These are phyloP conservation scores for Drosophila sp. DNA, from an alignment of 1,140 invertebrate species.

Conservation along the genomic window DNA sequence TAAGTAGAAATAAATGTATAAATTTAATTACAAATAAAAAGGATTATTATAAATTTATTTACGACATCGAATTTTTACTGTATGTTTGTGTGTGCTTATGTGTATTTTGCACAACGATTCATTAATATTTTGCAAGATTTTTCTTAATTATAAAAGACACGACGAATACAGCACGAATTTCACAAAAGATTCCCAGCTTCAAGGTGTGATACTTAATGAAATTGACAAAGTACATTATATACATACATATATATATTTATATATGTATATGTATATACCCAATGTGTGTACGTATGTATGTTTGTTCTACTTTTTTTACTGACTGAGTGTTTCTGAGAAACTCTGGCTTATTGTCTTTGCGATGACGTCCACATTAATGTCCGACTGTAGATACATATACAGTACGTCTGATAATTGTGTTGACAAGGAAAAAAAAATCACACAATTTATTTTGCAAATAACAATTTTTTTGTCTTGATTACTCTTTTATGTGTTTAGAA, in stretches of 20 bases:
- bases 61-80: conserved; percentile 11
- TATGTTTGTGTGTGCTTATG: conserved; percentile 6
- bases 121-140: conserved; percentile 79
- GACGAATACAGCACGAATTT: conserved; percentile 72
- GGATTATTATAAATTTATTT: neutral
- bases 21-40: neutral
- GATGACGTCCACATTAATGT: conserved; percentile 47
- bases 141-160: conserved; percentile 76
- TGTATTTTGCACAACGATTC: conserved; percentile 43
- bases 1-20: no score
- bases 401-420: no score
- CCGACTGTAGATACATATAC: conserved; percentile 37
- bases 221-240: conserved; percentile 12
- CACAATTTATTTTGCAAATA: no score
- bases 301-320: conserved; percentile 63
- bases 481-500: no score
- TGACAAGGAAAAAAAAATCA: no score
- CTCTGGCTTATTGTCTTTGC: conserved; percentile 62
- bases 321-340: conserved; percentile 54
- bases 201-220: conserved; percentile 70
- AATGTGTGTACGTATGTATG: conserved; percentile 10
- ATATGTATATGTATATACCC: conserved; percentile 1
- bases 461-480: no score
- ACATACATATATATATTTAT: neutral
- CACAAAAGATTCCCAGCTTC: conserved; percentile 39